phyloP scores from a whole-genome alignment of 2,113 vertebrate species.

The Fulica atra region DNA sequence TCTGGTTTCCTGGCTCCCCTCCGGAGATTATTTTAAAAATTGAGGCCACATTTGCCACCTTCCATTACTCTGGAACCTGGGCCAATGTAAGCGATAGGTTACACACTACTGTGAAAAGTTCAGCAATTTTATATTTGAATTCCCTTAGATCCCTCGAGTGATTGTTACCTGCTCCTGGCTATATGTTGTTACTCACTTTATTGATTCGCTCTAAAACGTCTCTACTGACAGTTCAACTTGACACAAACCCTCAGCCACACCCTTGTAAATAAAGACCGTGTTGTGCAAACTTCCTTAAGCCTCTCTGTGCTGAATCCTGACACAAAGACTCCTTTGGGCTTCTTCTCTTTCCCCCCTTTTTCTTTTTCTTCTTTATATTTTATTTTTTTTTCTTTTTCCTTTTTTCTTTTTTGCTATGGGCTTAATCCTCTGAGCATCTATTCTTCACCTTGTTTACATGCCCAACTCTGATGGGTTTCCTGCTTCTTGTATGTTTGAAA shows the following conservation, averaged over 20 bases:
- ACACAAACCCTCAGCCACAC: neutral
- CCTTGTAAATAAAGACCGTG: constrained; percentile 16
- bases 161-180: constrained; percentile 56
- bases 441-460: neutral
- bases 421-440: neutral
- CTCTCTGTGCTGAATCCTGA: neutral
- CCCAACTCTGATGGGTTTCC: neutral
- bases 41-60: constrained; percentile 70
- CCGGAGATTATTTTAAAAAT: constrained; percentile 66
- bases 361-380: rapidly evolving
- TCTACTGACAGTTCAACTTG: constrained; percentile 4
- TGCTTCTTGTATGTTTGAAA: neutral
- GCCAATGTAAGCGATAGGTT: constrained; percentile 63
- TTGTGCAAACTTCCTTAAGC: constrained; percentile 1
- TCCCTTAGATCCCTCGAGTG: constrained; percentile 42
- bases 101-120: constrained; percentile 32
- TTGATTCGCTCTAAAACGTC: constrained; percentile 23
- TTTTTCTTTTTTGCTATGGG: neutral
- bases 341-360: rapidly evolving
- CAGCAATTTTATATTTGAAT: constrained; percentile 52
- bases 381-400: rapidly evolving
- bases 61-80: constrained; percentile 36
- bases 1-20: constrained; percentile 68
- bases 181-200: neutral
- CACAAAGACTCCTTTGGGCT: neutral